phyloP scores from a whole-genome alignment of 1,140 invertebrate genomes.

The Drosophila ficusphila region DNA sequence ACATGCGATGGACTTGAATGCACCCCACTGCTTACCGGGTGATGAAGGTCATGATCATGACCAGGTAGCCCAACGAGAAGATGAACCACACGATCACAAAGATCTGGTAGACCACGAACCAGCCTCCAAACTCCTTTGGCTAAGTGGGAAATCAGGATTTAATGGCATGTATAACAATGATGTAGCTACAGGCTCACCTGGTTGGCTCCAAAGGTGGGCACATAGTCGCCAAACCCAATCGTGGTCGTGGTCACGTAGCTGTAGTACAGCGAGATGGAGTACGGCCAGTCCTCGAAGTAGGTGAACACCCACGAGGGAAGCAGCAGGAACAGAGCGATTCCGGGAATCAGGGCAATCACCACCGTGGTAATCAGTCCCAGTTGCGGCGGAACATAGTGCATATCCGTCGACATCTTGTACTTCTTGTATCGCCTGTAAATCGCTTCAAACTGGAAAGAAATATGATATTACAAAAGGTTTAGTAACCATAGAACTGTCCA shows the following conservation, averaged over 20 bases:
- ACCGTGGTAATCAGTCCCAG: constrained; percentile 91
- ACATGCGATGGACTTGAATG: constrained; percentile 36
- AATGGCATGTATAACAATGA: neutral
- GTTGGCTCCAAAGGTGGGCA: constrained; percentile 87
- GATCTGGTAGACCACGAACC: constrained; percentile 82
- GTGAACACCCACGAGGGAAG: constrained; percentile 95
- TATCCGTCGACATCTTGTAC: constrained; percentile 86
- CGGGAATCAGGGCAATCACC: constrained; percentile 91
- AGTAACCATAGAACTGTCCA: neutral
- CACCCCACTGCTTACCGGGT: constrained; percentile 84
- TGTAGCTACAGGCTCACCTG: constrained; percentile 85
- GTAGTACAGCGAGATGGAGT: constrained; percentile 95
- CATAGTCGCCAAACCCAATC: constrained; percentile 97
- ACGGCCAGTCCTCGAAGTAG: constrained; percentile 94
- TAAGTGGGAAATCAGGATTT: neutral
- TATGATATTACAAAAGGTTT: neutral
- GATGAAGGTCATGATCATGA: constrained; percentile 96
- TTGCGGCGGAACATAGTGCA: constrained; percentile 88
- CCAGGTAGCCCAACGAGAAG: constrained; percentile 94
- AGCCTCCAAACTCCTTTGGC: constrained; percentile 79
- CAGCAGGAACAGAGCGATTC: constrained; percentile 95
- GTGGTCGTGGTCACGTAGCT: constrained; percentile 96
- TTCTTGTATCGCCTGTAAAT: constrained; percentile 91
- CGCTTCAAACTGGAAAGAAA: constrained; percentile 86
- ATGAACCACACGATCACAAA: constrained; percentile 91